These are phyloP conservation scores for Xestobium rufovillosum DNA, from an alignment of 2,888 invertebrate species.

Conservation along the genomic window DNA sequence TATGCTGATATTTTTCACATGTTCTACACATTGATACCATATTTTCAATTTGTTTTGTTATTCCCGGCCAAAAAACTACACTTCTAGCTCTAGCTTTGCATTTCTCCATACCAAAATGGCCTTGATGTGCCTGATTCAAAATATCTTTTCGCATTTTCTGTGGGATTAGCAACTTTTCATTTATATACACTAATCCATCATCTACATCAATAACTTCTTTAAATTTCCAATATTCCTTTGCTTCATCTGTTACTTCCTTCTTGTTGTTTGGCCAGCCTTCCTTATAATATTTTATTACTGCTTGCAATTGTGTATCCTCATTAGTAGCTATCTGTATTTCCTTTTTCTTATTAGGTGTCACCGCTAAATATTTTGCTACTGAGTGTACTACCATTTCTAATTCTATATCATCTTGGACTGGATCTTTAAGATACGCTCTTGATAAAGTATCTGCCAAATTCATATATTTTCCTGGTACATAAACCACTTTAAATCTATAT, in stretches of 20 bases:
- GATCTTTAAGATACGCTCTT: too few species aligned
- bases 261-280: slow-evolving; percentile 23
- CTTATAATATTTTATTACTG: slow-evolving; percentile 14
- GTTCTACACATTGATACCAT: slow-evolving; percentile 5
- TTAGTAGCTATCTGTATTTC: slow-evolving; percentile 16
- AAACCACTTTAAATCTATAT: too few species aligned
- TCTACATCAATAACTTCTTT: slow-evolving; percentile 23
- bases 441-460: too few species aligned
- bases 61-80: slow-evolving; percentile 13
- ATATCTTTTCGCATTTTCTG: slow-evolving; percentile 6
- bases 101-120: slow-evolving; percentile 12
- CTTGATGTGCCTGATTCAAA: slow-evolving; percentile 11
- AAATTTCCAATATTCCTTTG: slow-evolving; percentile 26
- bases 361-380: too few species aligned
- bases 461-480: too few species aligned
- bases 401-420: slow-evolving; percentile 17
- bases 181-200: slow-evolving; percentile 23
- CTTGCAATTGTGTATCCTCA: slow-evolving; percentile 12
- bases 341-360: slow-evolving; percentile 19
- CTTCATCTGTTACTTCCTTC: too few species aligned
- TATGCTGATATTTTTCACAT: slow-evolving; percentile 10
- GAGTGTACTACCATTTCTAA: slow-evolving; percentile 16
- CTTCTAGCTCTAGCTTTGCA: slow-evolving; percentile 8
- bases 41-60: slow-evolving; percentile 9
- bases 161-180: slow-evolving; percentile 23